Evolutionary conservation across 2,797 vertebrate genomes (phyloP).

Genomic region (Mormyrus proboscirostris): DNA sequence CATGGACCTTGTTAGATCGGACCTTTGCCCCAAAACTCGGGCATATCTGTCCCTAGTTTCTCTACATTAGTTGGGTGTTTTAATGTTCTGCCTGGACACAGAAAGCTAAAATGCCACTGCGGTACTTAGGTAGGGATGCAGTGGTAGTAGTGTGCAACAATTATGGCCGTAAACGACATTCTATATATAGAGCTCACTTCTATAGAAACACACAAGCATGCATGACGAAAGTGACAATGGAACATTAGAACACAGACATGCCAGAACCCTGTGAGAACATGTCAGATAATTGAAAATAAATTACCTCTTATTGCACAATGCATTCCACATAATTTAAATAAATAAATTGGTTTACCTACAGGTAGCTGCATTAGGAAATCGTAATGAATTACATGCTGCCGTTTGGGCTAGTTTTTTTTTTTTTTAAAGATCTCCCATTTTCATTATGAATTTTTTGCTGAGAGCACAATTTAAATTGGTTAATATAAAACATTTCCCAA

Average conservation of each 20-base stretch:
- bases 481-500: slow-evolving; percentile 23
- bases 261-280: slow-evolving; percentile 19
- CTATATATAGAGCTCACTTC: not conserved
- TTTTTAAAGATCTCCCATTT: slow-evolving; percentile 26
- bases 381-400: slow-evolving; percentile 25
- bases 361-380: slow-evolving; percentile 21
- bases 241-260: not conserved
- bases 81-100: not conserved
- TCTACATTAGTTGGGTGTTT: not conserved
- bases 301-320: slow-evolving; percentile 19
- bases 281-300: slow-evolving; percentile 38
- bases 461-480: slow-evolving; percentile 14
- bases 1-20: not conserved
- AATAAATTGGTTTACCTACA: slow-evolving; percentile 31
- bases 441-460: slow-evolving; percentile 30
- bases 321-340: slow-evolving; percentile 28
- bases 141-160: not conserved
- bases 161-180: not conserved
- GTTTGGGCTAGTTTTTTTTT: slow-evolving; percentile 17
- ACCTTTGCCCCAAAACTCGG: not conserved
- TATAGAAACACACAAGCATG: not conserved
- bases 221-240: not conserved
- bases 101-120: not conserved
- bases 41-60: not conserved
- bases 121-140: not conserved